Conservation (phyloP, 1,140 invertebrate genomes). For the Carcinoscorpius rotundicauda region DNA sequence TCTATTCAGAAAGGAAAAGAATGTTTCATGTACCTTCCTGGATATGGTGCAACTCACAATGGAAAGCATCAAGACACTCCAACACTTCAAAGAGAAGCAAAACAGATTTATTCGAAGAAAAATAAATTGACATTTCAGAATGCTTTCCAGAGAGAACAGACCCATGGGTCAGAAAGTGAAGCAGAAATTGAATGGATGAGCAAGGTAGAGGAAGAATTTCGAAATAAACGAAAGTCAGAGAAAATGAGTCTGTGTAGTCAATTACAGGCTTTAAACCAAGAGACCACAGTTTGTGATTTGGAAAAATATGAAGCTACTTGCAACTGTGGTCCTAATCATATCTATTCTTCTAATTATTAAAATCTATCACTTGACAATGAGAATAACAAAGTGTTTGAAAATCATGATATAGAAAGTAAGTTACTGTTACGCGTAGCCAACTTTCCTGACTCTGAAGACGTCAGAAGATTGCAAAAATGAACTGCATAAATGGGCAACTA, state of each 20-base stretch:
- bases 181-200: conserved; percentile 40
- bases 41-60: conserved; percentile 35
- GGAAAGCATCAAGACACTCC: not conserved
- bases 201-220: conserved; percentile 58
- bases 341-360: no score
- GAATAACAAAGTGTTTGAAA: no score
- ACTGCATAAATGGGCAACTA: no score
- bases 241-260: conserved; percentile 40
- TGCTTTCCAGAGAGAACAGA: conserved; percentile 12
- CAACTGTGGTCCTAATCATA: no score
- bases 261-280: no score
- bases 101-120: conserved; percentile 5
- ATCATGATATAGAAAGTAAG: no score
- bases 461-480: no score
- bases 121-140: conserved; percentile 15
- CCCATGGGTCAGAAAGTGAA: conserved; percentile 9
- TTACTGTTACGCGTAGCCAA: no score
- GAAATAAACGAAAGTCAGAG: conserved; percentile 54
- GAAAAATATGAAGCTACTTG: no score
- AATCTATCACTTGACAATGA: no score
- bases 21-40: conserved; percentile 61
- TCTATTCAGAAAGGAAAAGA: conserved; percentile 18
- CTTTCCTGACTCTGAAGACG: no score
- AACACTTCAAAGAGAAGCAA: not conserved
- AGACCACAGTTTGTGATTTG: no score